Conservation (phyloP, 2,888 invertebrate species). For the Corythucha ciliata region DNA sequence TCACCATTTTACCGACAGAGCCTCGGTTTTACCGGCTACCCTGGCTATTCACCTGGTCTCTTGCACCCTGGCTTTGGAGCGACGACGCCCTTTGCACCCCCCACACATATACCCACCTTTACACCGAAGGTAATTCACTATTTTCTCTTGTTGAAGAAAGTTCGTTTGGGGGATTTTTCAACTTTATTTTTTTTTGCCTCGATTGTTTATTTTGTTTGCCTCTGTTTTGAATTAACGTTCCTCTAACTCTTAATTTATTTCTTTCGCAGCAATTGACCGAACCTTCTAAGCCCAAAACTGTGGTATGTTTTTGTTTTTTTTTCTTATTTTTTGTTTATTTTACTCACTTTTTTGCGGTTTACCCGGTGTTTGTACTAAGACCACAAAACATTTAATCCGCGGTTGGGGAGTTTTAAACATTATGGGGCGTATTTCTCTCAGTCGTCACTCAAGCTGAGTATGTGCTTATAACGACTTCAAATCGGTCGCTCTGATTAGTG, state of each 20-base stretch:
- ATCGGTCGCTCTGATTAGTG: no score
- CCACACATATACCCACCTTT: conserved; percentile 74
- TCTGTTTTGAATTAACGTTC: not conserved
- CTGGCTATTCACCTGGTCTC: conserved; percentile 65
- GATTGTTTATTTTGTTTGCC: no score
- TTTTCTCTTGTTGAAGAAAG: not conserved
- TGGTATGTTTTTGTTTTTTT: conserved; percentile 50
- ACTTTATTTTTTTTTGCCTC: no score
- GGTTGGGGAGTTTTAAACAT: no score
- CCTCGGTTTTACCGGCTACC: conserved; percentile 66
- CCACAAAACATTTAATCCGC: no score
- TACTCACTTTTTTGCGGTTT: no score
- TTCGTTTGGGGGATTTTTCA: no score
- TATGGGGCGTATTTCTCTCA: no score
- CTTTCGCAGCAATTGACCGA: conserved; percentile 42
- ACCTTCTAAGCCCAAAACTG: conserved; percentile 53
- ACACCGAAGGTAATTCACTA: conserved; percentile 68
- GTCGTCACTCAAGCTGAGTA: no score
- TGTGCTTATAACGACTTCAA: not conserved
- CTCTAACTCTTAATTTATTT: conserved; percentile 29
- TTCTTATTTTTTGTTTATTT: conserved; percentile 15
- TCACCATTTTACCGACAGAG: conserved; percentile 69
- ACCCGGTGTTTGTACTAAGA: not conserved
- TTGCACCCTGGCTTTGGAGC: conserved; percentile 67
- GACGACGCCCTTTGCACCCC: conserved; percentile 79